Evolutionary conservation across 2,797 vertebrate genomes (phyloP).

Genomic region (Catamblyrhynchus diadema): DNA sequence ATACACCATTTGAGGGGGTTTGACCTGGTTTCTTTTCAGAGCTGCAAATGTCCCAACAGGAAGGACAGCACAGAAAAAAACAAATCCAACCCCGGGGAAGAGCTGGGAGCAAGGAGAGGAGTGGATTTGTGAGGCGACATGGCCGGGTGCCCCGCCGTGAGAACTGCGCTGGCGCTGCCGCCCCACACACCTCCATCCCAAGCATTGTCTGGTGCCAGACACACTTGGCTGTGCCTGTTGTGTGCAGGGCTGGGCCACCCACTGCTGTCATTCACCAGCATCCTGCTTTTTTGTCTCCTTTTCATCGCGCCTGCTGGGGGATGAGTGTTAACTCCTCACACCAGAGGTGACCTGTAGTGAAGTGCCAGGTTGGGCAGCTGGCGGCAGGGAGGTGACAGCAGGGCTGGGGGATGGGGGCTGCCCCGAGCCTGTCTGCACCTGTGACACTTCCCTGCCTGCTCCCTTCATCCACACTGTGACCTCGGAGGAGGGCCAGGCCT

Average conservation of each 20-base stretch:
- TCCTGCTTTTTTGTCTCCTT: conserved; percentile 50
- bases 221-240: conserved; percentile 58
- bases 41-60: not conserved
- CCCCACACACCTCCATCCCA: not conserved
- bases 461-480: accelerated
- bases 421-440: not conserved
- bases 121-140: not conserved
- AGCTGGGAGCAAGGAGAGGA: not conserved
- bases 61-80: not conserved
- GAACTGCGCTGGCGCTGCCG: not conserved
- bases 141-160: not conserved
- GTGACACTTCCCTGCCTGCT: not conserved
- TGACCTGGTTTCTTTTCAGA: not conserved
- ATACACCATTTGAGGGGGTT: not conserved
- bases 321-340: conserved; percentile 11
- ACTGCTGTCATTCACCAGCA: conserved; percentile 37
- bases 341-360: not conserved
- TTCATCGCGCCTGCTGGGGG: not conserved
- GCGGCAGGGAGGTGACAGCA: not conserved
- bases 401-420: not conserved
- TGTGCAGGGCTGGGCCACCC: conserved; percentile 16
- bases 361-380: not conserved
- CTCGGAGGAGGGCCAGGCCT: not conserved
- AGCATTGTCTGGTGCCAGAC: conserved; percentile 41
- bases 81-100: accelerated